Evolutionary conservation across 23 tunicate genomes (phyloP), one percentile per base, ranked within the genome.

Genomic region (Ascidia mentula): DNA sequence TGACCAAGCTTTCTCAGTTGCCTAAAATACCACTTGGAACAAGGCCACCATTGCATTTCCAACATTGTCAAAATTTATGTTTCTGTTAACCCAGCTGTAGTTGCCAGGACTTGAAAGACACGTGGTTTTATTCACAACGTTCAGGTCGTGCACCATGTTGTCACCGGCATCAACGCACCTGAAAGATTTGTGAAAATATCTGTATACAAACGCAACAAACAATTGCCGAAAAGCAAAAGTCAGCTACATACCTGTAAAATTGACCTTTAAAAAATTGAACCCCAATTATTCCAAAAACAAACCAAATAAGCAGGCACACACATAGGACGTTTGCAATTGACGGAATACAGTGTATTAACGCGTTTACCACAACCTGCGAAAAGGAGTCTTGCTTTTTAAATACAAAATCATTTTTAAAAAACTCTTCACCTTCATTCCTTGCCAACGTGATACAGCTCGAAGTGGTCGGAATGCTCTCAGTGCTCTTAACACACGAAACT

Each of bases 381-480:
- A 53, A 22, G 32, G 7, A 40, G n/a, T n/a, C n/a, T n/a, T n/a
- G n/a, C n/a, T n/a, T n/a, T n/a, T n/a, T 15, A 42, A 42, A 42
- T 42, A 42, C 12, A 42, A 42, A 42, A 42, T 42, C 53, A 5
- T 28, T 6, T 53, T 53, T 53, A 53, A 53, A 5, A 9, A 53
- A 26, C 7, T 45, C 46, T 81, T 77, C 34, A 91, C 97, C 87
- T 69, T 89, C 99, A 95, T 95, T 71, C 92, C 92, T 61, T 95
- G 88, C 99, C 99, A 95, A 17, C 99, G 77, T n/a, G 99, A 95
- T 15, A 95, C 72, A 34, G 99, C 99, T 17, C 99, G 78, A 6
- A 95, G 86, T 0, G 99, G 99, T 18, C 99, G 80, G 6, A 95
- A 73, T 17, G 99, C 99, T 39, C 99, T 46, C 9, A 95, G 60